Evolutionary conservation across 1,140 invertebrate species (phyloP).

Genomic region (Lordiphosa mommai): DNA sequence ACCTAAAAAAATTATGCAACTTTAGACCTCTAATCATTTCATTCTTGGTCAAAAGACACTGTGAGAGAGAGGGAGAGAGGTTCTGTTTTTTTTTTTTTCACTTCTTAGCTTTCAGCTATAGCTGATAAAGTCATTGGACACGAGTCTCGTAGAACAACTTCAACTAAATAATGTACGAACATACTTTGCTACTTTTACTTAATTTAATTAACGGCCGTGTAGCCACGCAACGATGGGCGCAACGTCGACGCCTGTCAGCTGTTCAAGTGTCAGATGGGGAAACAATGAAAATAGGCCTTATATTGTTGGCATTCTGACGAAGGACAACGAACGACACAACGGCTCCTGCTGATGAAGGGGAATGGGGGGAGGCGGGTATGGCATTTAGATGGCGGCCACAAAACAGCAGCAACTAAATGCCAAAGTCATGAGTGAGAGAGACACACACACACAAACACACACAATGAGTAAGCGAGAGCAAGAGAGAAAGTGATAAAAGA

Average conservation of each 20-base stretch:
- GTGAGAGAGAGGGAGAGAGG: background rate
- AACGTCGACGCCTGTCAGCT: constrained; percentile 58
- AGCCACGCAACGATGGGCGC: constrained; percentile 36
- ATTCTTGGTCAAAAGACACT: no score
- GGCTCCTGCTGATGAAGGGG: background rate
- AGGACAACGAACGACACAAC: constrained; percentile 28
- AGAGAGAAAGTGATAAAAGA: constrained; percentile 1
- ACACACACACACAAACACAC: constrained; percentile 1
- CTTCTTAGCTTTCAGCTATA: background rate
- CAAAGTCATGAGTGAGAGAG: constrained; percentile 18
- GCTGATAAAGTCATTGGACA: no score
- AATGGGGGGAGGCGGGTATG: background rate
- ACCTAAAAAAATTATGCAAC: no score
- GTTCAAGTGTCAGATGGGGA: constrained; percentile 63
- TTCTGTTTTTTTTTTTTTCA: no score
- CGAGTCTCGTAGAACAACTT: background rate
- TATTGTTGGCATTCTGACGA: constrained; percentile 71
- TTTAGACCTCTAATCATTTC: no score
- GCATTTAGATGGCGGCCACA: constrained; percentile 32
- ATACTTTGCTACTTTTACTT: constrained; percentile 76
- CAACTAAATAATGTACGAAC: constrained; percentile 59
- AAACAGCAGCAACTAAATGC: constrained; percentile 30
- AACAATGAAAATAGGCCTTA: constrained; percentile 73
- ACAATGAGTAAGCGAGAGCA: background rate
- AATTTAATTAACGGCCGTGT: constrained; percentile 72